phyloP scores from a whole-genome alignment of 2,113 vertebrate species.

The Indri indri region DNA sequence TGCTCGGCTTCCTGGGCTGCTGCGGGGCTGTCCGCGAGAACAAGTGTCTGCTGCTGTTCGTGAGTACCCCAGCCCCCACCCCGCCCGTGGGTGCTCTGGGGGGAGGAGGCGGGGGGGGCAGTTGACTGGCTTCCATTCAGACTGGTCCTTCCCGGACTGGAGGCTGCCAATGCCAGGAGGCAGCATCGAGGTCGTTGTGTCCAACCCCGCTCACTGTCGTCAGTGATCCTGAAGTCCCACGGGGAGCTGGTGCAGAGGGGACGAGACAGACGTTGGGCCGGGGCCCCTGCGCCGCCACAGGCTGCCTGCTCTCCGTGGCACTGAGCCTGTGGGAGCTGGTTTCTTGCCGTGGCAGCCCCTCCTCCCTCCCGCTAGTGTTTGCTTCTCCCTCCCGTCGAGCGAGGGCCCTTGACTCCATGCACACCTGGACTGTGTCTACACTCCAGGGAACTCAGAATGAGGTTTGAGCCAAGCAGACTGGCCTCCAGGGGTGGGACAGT shows the following conservation, averaged over 20 bases:
- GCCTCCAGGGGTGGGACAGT: too few species aligned
- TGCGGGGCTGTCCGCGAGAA: constrained; percentile 95
- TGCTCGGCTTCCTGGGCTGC: constrained; percentile 96
- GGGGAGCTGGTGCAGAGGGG: neutral
- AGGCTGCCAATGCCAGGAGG: neutral
- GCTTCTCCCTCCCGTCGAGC: neutral
- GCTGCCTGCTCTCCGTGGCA: too few species aligned
- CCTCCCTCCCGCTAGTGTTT: too few species aligned
- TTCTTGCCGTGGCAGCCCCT: too few species aligned
- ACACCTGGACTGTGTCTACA: rapidly evolving
- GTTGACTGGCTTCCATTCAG: neutral
- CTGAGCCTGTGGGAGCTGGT: neutral
- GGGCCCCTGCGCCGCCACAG: neutral
- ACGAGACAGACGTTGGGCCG: neutral
- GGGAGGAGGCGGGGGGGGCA: rapidly evolving
- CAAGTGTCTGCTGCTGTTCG: constrained; percentile 94
- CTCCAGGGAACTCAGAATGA: neutral
- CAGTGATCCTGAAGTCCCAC: neutral
- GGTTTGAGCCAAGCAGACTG: neutral
- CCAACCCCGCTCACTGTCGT: neutral
- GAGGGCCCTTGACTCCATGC: neutral
- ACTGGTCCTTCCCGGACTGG: neutral
- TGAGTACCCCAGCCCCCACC: constrained; percentile 82
- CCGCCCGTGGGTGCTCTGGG: rapidly evolving
- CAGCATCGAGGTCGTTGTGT: rapidly evolving